Conservation (phyloP, 2,888 invertebrate species). For the Ichneumoninae sp. region DNA sequence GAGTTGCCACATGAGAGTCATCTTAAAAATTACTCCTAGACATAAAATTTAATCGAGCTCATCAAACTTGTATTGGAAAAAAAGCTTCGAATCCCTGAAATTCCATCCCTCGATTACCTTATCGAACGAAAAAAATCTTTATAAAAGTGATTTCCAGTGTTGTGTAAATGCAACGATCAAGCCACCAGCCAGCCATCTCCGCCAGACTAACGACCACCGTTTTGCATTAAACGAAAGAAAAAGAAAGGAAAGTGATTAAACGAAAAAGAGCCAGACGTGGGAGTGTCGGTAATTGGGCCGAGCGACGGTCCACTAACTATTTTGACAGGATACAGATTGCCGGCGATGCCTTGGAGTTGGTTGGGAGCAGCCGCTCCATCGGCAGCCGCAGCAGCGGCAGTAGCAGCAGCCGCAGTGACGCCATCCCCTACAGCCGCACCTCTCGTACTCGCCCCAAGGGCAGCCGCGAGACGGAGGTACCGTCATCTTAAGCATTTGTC, state of each 20-base stretch:
- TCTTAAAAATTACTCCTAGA: conserved; percentile 4
- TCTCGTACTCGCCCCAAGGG: conserved; percentile 90
- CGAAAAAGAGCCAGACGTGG: conserved; percentile 19
- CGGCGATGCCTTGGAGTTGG: conserved; percentile 92
- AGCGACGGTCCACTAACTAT: conserved; percentile 68
- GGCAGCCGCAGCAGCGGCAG: conserved; percentile 87
- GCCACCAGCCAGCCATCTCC: conserved; percentile 56
- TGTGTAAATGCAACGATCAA: conserved; percentile 60
- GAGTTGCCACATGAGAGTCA: conserved; percentile 10
- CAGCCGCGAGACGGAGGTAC: conserved; percentile 91
- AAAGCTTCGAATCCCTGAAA: not conserved
- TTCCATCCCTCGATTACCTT: not conserved
- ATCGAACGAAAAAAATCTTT: not conserved
- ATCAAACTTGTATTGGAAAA: not conserved
- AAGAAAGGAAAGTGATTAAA: conserved; percentile 23
- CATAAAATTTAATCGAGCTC: not conserved
- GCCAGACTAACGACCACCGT: conserved; percentile 66
- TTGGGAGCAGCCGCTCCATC: conserved; percentile 86
- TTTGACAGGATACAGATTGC: conserved; percentile 90
- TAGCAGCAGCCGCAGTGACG: conserved; percentile 87
- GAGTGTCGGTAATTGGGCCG: conserved; percentile 38
- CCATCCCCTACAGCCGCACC: conserved; percentile 87
- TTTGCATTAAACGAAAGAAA: conserved; percentile 32
- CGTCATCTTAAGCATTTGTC: conserved; percentile 59
- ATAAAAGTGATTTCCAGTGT: conserved; percentile 13